Conservation (phyloP, 2,797 vertebrate genomes). For the Apogon talboti region DNA sequence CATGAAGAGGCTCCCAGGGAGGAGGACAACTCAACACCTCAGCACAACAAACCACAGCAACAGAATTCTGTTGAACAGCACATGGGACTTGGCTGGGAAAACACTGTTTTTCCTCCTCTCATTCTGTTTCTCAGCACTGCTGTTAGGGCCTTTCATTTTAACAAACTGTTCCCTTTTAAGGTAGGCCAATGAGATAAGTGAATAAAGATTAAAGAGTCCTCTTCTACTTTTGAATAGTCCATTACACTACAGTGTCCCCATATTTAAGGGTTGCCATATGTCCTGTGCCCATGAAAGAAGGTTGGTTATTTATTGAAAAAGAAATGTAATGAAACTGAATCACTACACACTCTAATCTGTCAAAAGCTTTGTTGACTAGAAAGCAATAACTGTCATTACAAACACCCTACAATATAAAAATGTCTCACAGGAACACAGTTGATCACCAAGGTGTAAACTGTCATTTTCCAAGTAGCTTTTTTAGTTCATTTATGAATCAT, state of each 20-base stretch:
- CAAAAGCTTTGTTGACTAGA: no score
- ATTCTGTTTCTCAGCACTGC: neutral
- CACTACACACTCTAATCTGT: no score
- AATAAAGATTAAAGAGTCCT: neutral
- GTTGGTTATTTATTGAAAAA: no score
- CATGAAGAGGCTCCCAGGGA: conserved; percentile 46
- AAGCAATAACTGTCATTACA: no score
- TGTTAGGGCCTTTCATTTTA: conserved; percentile 9
- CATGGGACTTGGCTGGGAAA: conserved; percentile 13
- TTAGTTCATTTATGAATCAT: no score
- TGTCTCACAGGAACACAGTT: no score
- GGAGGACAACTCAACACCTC: conserved; percentile 48
- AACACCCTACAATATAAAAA: no score
- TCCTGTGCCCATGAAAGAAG: no score
- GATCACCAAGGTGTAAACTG: neutral
- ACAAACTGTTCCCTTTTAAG: conserved; percentile 16
- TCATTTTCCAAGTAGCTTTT: no score
- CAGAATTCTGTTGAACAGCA: conserved; percentile 15
- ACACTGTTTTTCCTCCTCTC: neutral
- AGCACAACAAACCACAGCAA: conserved; percentile 47
- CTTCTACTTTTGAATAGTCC: neutral
- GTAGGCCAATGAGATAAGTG: neutral
- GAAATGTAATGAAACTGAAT: no score
- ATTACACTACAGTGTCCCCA: no score
- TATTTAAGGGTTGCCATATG: no score